Base-by-base conservation (phyloP, 2,113 vertebrate genomes). In the Oreochromis tanganicae region DNA sequence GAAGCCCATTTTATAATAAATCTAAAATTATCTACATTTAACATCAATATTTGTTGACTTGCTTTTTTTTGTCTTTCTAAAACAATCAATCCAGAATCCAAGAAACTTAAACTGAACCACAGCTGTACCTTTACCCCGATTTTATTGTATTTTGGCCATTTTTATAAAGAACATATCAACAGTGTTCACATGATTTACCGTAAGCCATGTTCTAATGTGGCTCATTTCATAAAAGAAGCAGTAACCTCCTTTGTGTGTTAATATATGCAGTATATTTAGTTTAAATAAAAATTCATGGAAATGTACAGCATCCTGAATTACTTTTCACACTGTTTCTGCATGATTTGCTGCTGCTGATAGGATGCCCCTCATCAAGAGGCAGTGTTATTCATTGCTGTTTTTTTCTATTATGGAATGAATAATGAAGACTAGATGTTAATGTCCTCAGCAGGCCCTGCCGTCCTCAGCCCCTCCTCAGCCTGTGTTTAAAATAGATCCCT, bases 401-500 rank as follows among this genome's bases (percentile, higher is more conserved):
- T 41, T 50, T 34, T 73, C 46, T 38, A 54, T 50, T 81, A 75
- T 71, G 36, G 24, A 71, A 68, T 78, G 63, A 87, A 81, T 59
- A 79, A 88, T 86, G 83, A 89, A 8, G 54, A 73, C 59, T 48
- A 79, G 87, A 55, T 71, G 82, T 48, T 78, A 50, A 75, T 68
- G 83, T 88, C 83, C 57, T 80, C 68, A 48, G 87, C 84, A 17
- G 82, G 21, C 79, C n/a, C 27, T 1, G 54, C 7, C 21, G 3
- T 81, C 81, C 84, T 82, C 84, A 10, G 50, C 81, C 75, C 61
- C 81, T 87, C 50, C 80, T 61, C 83, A 16, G 66, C 71, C 19
- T 4, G 52, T 7, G 81, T 75, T 83, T 89, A 87, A 87, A 88
- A 89, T 85, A 89, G 82, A 87, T 87, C 41, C 52, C 29, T 80